Evolutionary conservation across 2,888 invertebrate species (phyloP).

Genomic region (Callimorpha dominula): DNA sequence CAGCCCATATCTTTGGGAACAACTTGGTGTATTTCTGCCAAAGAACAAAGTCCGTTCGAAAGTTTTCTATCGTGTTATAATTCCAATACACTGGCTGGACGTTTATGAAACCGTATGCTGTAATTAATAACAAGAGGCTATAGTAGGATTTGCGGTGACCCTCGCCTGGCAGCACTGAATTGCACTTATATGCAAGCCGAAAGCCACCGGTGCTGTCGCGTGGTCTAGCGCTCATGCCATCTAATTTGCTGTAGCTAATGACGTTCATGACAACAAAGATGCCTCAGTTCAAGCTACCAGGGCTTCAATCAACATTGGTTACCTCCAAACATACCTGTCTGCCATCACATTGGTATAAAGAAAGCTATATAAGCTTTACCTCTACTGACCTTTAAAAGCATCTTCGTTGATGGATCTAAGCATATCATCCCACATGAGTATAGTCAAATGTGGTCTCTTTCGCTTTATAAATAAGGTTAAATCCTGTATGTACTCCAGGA

Average conservation of each 20-base stretch:
- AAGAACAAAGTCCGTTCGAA: slow-evolving; percentile 79
- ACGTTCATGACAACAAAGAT: too few relatives aligned
- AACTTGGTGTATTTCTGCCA: slow-evolving; percentile 89
- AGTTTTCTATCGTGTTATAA: slow-evolving; percentile 86
- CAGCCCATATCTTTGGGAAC: slow-evolving; percentile 92
- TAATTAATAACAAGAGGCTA: slow-evolving; percentile 41
- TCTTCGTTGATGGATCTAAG: slow-evolving; percentile 87
- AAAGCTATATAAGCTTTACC: not conserved
- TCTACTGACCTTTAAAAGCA: slow-evolving; percentile 84
- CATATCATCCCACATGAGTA: slow-evolving; percentile 97
- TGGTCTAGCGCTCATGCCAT: too few relatives aligned
- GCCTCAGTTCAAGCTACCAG: too few relatives aligned
- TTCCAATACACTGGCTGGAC: slow-evolving; percentile 91
- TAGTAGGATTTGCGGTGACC: too few relatives aligned
- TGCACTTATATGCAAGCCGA: too few relatives aligned
- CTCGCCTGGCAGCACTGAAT: too few relatives aligned
- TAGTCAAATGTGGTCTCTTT: slow-evolving; percentile 87
- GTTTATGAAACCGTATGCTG: slow-evolving; percentile 88
- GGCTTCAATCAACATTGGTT: too few relatives aligned
- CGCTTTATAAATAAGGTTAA: slow-evolving; percentile 88
- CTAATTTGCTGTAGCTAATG: too few relatives aligned
- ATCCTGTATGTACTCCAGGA: slow-evolving; percentile 89
- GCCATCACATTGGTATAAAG: too few relatives aligned
- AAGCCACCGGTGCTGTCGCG: too few relatives aligned
- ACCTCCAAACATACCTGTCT: too few relatives aligned